A percentile compares a stretch with the other conserved stretches of the same genome.
Evolutionary conservation across 2,113 vertebrate genomes (phyloP).

Genomic region (Procavia capensis): DNA sequence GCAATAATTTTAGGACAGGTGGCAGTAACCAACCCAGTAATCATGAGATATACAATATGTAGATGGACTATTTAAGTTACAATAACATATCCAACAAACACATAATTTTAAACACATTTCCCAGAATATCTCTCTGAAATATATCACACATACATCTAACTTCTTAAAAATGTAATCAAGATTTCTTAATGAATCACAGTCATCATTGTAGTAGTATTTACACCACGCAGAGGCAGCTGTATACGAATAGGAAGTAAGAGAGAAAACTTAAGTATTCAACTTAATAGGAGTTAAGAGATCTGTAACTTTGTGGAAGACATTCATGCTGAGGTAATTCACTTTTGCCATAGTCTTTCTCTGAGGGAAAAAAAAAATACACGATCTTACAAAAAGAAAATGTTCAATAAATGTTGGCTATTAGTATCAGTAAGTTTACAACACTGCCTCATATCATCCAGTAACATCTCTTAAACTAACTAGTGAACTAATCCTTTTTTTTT

Average conservation of each 20-base stretch:
- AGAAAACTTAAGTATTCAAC: not conserved
- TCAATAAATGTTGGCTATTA: not conserved
- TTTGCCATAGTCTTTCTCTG: not conserved
- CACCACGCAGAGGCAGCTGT: not conserved
- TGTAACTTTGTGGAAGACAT: not conserved
- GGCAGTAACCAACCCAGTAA: not conserved
- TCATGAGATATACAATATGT: not conserved
- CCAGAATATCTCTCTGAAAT: conserved; percentile 3
- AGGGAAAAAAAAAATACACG: not conserved
- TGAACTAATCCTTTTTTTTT: not conserved
- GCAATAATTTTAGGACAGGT: not conserved
- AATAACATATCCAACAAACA: conserved; percentile 1
- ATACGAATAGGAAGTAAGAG: not conserved
- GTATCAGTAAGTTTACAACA: not conserved
- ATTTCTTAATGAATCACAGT: not conserved
- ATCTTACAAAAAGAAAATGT: not conserved
- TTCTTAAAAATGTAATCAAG: conserved; percentile 12
- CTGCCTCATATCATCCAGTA: not conserved
- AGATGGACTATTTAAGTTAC: not conserved
- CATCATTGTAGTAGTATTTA: not conserved
- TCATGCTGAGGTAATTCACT: not conserved
- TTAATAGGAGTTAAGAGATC: not conserved
- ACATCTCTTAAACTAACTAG: not conserved
- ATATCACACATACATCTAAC: not conserved
- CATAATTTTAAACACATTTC: not conserved